These are phyloP conservation scores for Podiceps cristatus DNA, from an alignment of 2,113 vertebrate species.

Conservation along the genomic window DNA sequence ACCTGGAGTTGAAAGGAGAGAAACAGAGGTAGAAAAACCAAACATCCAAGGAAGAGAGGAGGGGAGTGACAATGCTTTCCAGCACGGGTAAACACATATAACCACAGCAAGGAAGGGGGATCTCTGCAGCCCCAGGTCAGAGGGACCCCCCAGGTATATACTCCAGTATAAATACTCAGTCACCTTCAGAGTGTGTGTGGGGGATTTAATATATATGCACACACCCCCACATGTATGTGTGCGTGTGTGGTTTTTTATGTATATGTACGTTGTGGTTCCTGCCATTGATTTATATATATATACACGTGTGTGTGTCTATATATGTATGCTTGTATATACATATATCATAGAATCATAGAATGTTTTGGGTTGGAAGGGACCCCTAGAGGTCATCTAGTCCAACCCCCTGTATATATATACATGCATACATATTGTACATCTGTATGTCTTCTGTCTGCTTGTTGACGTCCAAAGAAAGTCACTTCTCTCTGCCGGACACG, in stretches of 20 bases:
- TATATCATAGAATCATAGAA: too few species aligned
- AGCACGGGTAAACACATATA: neutral
- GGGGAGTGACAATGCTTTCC: neutral
- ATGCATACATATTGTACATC: neutral
- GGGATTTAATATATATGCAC: too few species aligned
- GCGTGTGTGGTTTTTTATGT: neutral
- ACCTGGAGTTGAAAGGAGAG: neutral
- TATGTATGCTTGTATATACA: too few species aligned
- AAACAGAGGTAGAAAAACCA: neutral
- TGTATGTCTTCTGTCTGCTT: neutral
- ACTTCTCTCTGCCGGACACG: neutral
- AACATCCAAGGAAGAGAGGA: neutral
- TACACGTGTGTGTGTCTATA: neutral
- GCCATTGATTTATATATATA: neutral
- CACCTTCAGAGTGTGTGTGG: accelerated
- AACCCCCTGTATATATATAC: neutral
- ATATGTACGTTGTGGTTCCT: neutral
- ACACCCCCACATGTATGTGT: too few species aligned
- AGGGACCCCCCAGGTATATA: neutral
- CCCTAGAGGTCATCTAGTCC: too few species aligned
- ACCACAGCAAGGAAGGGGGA: accelerated
- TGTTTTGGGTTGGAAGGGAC: too few species aligned
- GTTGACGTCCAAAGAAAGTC: neutral
- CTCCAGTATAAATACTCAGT: neutral
- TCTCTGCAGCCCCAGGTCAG: neutral